These are phyloP conservation scores for Acromyrmex charruanus DNA, from an alignment of 1,140 invertebrate genomes.

Conservation along the genomic window DNA sequence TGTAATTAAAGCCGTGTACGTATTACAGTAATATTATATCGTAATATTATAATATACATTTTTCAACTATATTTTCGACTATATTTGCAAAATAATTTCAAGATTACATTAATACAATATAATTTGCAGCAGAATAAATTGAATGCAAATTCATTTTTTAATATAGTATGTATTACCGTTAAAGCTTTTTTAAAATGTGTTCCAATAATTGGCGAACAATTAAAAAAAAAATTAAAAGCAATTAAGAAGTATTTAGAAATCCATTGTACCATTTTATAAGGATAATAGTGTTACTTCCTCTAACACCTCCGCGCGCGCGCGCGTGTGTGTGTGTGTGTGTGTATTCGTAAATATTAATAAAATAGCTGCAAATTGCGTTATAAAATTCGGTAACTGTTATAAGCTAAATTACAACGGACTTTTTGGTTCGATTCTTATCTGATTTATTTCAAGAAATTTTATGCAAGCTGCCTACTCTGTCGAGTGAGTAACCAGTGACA, in stretches of 20 bases:
- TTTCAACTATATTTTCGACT: background rate
- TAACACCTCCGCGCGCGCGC: background rate
- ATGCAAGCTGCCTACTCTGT: background rate
- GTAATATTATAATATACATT: background rate
- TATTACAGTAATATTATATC: background rate
- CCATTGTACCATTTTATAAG: background rate
- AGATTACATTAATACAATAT: background rate
- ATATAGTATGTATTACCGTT: background rate
- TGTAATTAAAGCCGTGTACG: background rate
- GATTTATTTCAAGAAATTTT: slow-evolving; percentile 26
- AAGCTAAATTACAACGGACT: background rate
- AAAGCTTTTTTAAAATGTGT: background rate
- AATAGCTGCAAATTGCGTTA: background rate
- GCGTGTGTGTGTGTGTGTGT: no score
- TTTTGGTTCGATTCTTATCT: slow-evolving; percentile 58
- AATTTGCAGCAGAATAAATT: background rate
- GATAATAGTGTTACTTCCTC: background rate
- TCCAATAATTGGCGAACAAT: background rate
- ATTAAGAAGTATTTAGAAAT: background rate
- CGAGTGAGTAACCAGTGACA: slow-evolving; percentile 53
- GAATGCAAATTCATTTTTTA: background rate
- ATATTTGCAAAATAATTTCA: background rate
- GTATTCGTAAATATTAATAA: background rate
- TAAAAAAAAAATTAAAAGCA: background rate
- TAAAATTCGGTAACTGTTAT: background rate